Evolutionary conservation across 2,113 vertebrate genomes (phyloP), one percentile per base, ranked within the genome.

Genomic region (Ochotona princeps): DNA sequence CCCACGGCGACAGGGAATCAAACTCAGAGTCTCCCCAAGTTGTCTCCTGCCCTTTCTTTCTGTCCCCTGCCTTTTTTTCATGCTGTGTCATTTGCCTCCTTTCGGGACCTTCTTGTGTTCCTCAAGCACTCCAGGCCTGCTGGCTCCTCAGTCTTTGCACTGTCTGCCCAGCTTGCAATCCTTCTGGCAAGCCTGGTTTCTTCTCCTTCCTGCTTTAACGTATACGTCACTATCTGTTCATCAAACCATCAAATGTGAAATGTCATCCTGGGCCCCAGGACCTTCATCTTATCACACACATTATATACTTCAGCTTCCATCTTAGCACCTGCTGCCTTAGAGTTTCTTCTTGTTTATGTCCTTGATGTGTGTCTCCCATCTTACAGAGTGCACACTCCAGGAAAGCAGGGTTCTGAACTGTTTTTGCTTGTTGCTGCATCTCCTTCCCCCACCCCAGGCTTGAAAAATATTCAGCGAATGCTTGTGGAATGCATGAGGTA

Each of bases 191-290:
- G 44, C 26, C n/a, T 66, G 10, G 17, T 70, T 93, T 83, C 49
- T 94, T 74, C 47, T 92, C 57, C 74, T 60, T 87, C 26, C 74
- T 44, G 74, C n/a, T n/a, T 83, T 76, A 63, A 51, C 14, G 79
- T 83, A 28, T 20, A 47, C 20, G 44, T 35, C 18, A 35, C n/a
- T 63, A 49, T 73, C 84, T 93, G 73, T 44, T 83, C 54, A 80
- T 65, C 35, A 78, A 57, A 28, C 63, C 69, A 63, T 51, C 18
- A 28, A 69, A 57, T 44, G 61, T 87, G 51, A 88, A 61, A n/a
- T 83, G 11, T 90, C 67, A 75, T 73, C 26, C 13, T 15, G 60
- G 44, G 80, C 57, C 65, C 30, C 63, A 73, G 73, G 60, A 82
- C 21, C 21, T 9, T 13, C 7, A 70, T 70, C 70, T 32, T 44